Percentiles rank a stretch among this genome's conserved stretches.
phyloP scores from a whole-genome alignment of 2,797 vertebrate species.

The Fistularia tabacaria region DNA sequence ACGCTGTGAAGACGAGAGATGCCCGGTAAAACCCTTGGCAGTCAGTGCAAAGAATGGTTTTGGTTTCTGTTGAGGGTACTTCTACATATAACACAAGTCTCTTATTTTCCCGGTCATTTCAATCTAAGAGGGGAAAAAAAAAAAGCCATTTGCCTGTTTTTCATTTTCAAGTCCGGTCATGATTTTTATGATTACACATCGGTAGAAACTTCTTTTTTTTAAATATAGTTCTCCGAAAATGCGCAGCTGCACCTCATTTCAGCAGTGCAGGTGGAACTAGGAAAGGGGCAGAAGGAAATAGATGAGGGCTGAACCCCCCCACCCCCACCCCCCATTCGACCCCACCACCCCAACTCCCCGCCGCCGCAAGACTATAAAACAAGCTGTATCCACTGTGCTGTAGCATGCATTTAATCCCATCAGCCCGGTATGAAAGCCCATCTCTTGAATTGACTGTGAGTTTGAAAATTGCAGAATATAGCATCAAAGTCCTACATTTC shows the following conservation, averaged over 20 bases:
- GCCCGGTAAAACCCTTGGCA: slow-evolving; percentile 16
- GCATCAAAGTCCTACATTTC: slow-evolving; percentile 12
- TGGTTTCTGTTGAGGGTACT: slow-evolving; percentile 14
- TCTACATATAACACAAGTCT: slow-evolving; percentile 17
- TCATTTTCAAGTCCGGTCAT: slow-evolving; percentile 24
- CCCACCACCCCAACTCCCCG: no score
- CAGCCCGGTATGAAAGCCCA: slow-evolving; percentile 17
- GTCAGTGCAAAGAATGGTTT: neutral
- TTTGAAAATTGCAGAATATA: slow-evolving; percentile 19
- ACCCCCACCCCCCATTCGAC: no score
- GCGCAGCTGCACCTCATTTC: slow-evolving; percentile 42
- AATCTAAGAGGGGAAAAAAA: slow-evolving; percentile 20
- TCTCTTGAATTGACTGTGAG: slow-evolving; percentile 15
- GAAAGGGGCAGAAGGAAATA: slow-evolving; percentile 10
- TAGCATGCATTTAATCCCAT: slow-evolving; percentile 28
- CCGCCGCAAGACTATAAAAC: slow-evolving; percentile 39
- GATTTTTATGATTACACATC: neutral
- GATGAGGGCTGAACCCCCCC: slow-evolving; percentile 16
- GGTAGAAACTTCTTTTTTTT: slow-evolving; percentile 18
- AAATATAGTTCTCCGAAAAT: neutral
- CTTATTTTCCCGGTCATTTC: slow-evolving; percentile 24
- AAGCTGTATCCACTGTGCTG: slow-evolving; percentile 17
- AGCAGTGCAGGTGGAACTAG: slow-evolving; percentile 49
- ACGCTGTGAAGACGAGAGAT: no score
- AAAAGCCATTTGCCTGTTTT: slow-evolving; percentile 46